Base-by-base conservation (phyloP, 2,797 vertebrate genomes). In the Sternarchorhynchus goeldii region DNA sequence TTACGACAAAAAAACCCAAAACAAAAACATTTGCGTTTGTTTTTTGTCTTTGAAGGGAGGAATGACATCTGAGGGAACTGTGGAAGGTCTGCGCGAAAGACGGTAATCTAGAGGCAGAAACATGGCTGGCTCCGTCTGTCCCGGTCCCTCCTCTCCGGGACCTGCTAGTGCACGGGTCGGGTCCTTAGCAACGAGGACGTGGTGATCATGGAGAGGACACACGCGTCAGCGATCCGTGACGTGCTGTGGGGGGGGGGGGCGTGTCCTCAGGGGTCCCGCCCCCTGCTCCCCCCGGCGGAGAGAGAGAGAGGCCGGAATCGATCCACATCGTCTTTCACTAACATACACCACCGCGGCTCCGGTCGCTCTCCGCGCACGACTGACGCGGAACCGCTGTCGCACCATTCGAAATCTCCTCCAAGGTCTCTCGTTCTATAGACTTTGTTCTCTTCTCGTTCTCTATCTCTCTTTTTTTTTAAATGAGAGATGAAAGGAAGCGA, bases 121-220 rank as follows among this genome's bases (percentile, higher is more conserved):
- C 20, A 1, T 10, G 12, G 45, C 12, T 3, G 45, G 8, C 14
- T 50, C 45, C 10, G 2, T 25, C 25, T 25, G 25, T 25, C 25
- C 25, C 25, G 25, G 25, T 25, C 25, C 25, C 25, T 25, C 25
- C 25, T 69, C 71, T 82, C 76, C 29, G 53, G 66, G 50, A 53
- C 17, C 12, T 0, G 39, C 20, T n/a, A 31, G 75, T 62, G 39
- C 55, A 67, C 32, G 58, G 88, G 57, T 60, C 71, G 88, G 84
- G 88, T 89, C 89, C 89, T 87, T 88, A 84, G 86, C 88, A 85
- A 87, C 25, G 90, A 93, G 90, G 90, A 91, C 87, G 73, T 29
- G 41, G 78, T 82, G 81, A 88, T 86, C 88, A 86, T 84, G 77
- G 87, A 87, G 86, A 89, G 59, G 32, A 66, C 45, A 2, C 53